These are phyloP conservation scores for Nasonia vitripennis DNA, from an alignment of 1,140 invertebrate genomes.

Conservation along the genomic window DNA sequence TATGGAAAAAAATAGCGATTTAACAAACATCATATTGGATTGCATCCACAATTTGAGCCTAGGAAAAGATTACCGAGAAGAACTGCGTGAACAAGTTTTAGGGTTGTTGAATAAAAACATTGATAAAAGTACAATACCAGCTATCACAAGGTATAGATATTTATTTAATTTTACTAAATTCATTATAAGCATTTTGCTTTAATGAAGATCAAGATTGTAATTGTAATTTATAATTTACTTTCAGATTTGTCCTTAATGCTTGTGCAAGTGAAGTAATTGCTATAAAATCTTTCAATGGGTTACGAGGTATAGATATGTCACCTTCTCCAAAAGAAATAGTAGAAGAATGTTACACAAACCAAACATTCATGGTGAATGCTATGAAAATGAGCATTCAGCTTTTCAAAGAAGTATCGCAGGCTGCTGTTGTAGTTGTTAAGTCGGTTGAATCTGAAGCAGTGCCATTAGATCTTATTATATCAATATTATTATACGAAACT, in stretches of 20 bases:
- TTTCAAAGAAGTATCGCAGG: conserved; percentile 61
- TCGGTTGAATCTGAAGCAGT: conserved; percentile 60
- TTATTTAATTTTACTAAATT: conserved; percentile 6
- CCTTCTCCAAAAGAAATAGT: conserved; percentile 61
- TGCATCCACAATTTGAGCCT: conserved; percentile 68
- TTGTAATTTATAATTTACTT: conserved; percentile 25
- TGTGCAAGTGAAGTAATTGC: conserved; percentile 57
- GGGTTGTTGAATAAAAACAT: conserved; percentile 61
- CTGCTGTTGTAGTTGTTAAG: conserved; percentile 61
- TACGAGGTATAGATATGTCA: conserved; percentile 66
- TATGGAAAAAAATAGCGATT: conserved; percentile 62
- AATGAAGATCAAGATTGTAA: neutral
- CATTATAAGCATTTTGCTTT: neutral
- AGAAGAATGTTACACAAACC: conserved; percentile 66
- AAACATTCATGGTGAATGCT: conserved; percentile 63
- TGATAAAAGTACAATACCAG: conserved; percentile 61
- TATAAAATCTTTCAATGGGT: conserved; percentile 62
- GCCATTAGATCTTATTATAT: conserved; percentile 67
- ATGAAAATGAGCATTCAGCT: conserved; percentile 64
- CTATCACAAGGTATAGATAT: conserved; percentile 63
- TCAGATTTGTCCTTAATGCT: conserved; percentile 66
- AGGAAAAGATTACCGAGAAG: conserved; percentile 65
- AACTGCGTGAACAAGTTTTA: conserved; percentile 63
- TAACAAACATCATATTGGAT: conserved; percentile 65
- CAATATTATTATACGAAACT: conserved; percentile 60